Evolutionary conservation across 2,113 vertebrate genomes (phyloP), one percentile per base, ranked within the genome.

Genomic region (Embiotoca jacksoni): DNA sequence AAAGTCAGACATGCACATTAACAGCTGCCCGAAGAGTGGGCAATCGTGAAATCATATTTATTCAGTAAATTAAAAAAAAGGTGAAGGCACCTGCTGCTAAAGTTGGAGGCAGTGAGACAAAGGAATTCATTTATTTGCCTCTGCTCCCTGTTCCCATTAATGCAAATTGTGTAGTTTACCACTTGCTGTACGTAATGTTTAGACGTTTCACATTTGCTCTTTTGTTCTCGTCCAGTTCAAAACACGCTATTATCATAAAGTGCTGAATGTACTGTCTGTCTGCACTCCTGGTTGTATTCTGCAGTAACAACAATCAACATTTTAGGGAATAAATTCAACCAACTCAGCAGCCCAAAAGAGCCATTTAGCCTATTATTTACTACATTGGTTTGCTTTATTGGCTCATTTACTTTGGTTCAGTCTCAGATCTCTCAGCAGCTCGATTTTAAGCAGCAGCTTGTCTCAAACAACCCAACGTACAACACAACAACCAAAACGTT

Each of bases 11-110:
- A 49, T 16, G 37, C 71, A 54, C 58, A 47, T 23, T 23, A 49
- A 47, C 72, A 31, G 68, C 60, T 50, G 46, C 67, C 60, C 58
- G 72, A 46, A 41, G 75, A 10, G 65, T 39, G 60, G 62, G 58
- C 59, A 52, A 44, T 46, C 39, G 35, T 6, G 6, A 23, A 60
- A 58, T 50, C 50, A 6, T 1, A 70, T 73, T 59, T 41, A 60
- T 66, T 75, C 5, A 7, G 36, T 57, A 47, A 71, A 78, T 54
- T 54, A 72, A 41, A 66, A 41, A 66, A 23, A 36, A 52, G 41
- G 53, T 78, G 74, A 82, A 32, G 15, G 11, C 36, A 1, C 66
- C 66, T 3, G 55, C 32, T 71, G 60, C 70, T 68, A 5, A 50
- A 68, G 23, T 41, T 32, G 35, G 39, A 57, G 35, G 46, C 32